These are phyloP conservation scores for Chlorops oryzae DNA, from an alignment of 1,140 invertebrate species.

Conservation along the genomic window DNA sequence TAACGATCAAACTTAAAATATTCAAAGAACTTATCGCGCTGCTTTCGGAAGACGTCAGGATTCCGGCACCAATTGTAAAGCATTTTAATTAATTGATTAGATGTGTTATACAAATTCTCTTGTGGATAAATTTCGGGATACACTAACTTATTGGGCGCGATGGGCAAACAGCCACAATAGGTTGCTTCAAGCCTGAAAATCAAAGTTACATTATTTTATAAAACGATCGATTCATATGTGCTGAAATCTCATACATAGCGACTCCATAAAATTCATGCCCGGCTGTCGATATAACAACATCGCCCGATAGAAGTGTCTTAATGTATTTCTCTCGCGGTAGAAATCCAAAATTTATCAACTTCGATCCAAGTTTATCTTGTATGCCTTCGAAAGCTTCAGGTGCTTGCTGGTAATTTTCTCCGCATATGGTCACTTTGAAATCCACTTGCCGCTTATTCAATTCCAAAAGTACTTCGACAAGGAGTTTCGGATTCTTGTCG, in stretches of 20 bases:
- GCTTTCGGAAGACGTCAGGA: conserved; percentile 37
- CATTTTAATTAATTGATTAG: conserved; percentile 53
- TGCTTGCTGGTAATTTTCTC: conserved; percentile 39
- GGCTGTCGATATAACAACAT: conserved; percentile 68
- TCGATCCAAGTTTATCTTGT: conserved; percentile 49
- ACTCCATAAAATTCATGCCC: conserved; percentile 73
- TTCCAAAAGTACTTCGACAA: conserved; percentile 55
- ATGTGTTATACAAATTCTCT: conserved; percentile 56
- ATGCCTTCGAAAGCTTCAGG: conserved; percentile 54
- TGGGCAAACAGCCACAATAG: conserved; percentile 61
- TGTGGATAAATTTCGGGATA: conserved; percentile 70
- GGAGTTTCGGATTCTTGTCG: conserved; percentile 66
- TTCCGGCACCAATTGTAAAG: conserved; percentile 50
- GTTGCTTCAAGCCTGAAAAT: conserved; percentile 60
- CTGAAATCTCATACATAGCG: conserved; percentile 56
- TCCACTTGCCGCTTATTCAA: conserved; percentile 53
- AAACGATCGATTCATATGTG: too few relatives aligned
- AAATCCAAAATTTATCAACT: conserved; percentile 60
- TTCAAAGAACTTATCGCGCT: conserved; percentile 41
- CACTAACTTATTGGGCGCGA: conserved; percentile 62
- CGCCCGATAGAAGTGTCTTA: conserved; percentile 51
- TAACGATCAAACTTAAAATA: conserved; percentile 37
- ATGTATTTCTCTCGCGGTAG: conserved; percentile 56
- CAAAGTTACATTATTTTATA: conserved; percentile 1
- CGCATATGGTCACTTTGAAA: conserved; percentile 58